A percentile compares a stretch with the other conserved stretches of the same genome.
phyloP scores from a whole-genome alignment of 2,888 invertebrate genomes.

The Pachydiplax longipennis region DNA sequence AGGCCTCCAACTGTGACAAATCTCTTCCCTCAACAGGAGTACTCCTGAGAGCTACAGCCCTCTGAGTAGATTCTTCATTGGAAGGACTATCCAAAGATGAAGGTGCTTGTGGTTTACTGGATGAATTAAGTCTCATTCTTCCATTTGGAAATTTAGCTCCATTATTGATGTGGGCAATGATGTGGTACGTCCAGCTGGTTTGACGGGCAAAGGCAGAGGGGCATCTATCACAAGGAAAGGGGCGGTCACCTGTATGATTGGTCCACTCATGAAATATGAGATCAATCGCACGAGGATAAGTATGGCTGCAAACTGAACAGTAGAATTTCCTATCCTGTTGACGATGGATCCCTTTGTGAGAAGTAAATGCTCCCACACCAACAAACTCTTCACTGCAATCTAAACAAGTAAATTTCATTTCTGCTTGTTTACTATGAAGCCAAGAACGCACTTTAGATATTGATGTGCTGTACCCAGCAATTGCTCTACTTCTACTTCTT shows the following conservation, averaged over 20 bases:
- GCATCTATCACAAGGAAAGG: neutral
- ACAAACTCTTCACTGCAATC: neutral
- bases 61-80: neutral
- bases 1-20: neutral
- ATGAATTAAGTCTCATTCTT: neutral
- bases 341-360: neutral
- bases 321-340: slow-evolving; percentile 4
- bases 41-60: neutral
- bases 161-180: neutral
- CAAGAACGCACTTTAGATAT: neutral
- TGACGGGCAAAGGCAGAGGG: slow-evolving; percentile 6
- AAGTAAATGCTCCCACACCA: neutral
- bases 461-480: neutral
- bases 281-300: neutral
- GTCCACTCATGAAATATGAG: slow-evolving; percentile 23
- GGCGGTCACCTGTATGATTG: neutral
- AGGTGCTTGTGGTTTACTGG: neutral
- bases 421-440: neutral
- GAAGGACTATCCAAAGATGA: neutral
- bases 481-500: neutral
- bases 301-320: neutral
- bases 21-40: neutral
- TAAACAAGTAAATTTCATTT: neutral
- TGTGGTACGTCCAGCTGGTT: slow-evolving; percentile 10
- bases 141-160: neutral